Base-by-base conservation (phyloP, 2,888 invertebrate species). In the Alcis repandata region DNA sequence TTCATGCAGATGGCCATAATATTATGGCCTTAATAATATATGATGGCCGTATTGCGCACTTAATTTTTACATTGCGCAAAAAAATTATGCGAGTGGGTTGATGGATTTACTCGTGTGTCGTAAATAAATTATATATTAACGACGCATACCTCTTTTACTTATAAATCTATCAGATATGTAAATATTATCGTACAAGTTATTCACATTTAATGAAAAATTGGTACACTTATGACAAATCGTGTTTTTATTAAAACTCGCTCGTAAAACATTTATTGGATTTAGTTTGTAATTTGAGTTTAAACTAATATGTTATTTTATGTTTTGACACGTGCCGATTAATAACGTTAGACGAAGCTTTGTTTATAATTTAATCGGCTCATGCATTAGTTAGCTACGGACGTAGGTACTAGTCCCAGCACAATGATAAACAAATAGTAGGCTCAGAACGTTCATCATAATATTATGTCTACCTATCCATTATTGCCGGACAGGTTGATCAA, bases 381-480 rank as follows among this genome's bases (percentile, higher is more conserved):
- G 22, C 15, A 27, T 32, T 15, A 32, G 13, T 48, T 48, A n/a
- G n/a, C n/a, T n/a, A n/a, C n/a, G n/a, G n/a, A n/a, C n/a, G n/a
- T n/a, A n/a, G n/a, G n/a, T 15, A 32, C 9, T 4, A 13, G 40
- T 46, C 13, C n/a, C 9, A n/a, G 11, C 11, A n/a, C 3, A 32
- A 32, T 49, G 9, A n/a, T 33, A 10, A 17, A 38, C 36, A 58
- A 51, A 32, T n/a, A 41, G 59, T 33, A 15, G n/a, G 8, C 38
- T 17, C 38, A 27, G 20, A n/a, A 17, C n/a, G 19, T 36, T 59
- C 43, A 33, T 59, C 32, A 59, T 20, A 52, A 59, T 36, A 36
- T 59, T 51, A 19, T 43, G 33, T 11, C 43, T 43, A 52, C 6
- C 27, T 6, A 27, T 59, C 43, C 43, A 43, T 59, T 52, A 59